A percentile compares a stretch with the other conserved stretches of the same genome.
Evolutionary conservation across 2,797 vertebrate genomes (phyloP).

Genomic region (Argyrosomus regius): DNA sequence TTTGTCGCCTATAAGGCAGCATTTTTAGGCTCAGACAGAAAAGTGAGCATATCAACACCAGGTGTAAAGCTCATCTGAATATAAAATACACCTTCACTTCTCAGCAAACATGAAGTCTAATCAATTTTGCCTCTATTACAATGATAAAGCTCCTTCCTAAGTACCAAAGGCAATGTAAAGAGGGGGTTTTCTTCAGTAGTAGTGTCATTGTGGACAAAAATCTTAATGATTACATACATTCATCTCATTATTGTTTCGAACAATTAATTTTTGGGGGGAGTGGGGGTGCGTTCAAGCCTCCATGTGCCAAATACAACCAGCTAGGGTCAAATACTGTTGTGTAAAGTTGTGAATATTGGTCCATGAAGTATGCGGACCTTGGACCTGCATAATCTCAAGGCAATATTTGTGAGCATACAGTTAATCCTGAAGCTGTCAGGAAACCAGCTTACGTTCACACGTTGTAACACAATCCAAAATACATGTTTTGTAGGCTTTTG

Average conservation of each 20-base stretch:
- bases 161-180: slow-evolving; percentile 59
- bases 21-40: slow-evolving; percentile 57
- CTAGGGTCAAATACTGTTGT: slow-evolving; percentile 69
- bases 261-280: slow-evolving; percentile 10
- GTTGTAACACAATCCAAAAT: slow-evolving; percentile 54
- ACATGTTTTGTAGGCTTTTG: slow-evolving; percentile 34
- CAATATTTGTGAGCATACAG: slow-evolving; percentile 70
- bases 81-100: slow-evolving; percentile 46
- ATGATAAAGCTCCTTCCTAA: slow-evolving; percentile 36
- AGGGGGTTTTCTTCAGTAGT: slow-evolving; percentile 68
- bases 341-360: slow-evolving; percentile 62
- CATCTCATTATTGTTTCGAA: slow-evolving; percentile 60
- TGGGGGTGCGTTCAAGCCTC: slow-evolving; percentile 28
- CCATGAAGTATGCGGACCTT: slow-evolving; percentile 57
- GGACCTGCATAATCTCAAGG: slow-evolving; percentile 72
- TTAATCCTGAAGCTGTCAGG: slow-evolving; percentile 58
- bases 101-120: slow-evolving; percentile 46
- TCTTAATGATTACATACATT: slow-evolving; percentile 70
- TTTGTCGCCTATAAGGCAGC: slow-evolving; percentile 48
- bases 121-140: slow-evolving; percentile 39
- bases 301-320: slow-evolving; percentile 60
- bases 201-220: slow-evolving; percentile 54
- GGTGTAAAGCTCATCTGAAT: slow-evolving; percentile 41
- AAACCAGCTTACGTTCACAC: slow-evolving; percentile 34
- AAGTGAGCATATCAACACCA: slow-evolving; percentile 43